phyloP scores from a whole-genome alignment of 2,113 vertebrate species.

The Arothron firmamentum region DNA sequence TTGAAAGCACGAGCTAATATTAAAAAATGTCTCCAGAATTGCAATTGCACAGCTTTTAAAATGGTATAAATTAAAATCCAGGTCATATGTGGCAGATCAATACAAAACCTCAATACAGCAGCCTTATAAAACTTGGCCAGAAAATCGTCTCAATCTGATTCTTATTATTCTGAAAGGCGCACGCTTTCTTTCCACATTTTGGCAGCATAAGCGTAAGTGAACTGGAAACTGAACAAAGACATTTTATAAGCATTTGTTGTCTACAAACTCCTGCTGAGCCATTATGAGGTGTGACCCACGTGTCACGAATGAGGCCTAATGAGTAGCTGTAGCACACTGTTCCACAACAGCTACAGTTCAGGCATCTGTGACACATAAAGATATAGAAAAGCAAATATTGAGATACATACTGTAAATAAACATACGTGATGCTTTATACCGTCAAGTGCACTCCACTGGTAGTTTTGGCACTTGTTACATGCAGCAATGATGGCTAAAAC shows the following conservation, averaged over 20 bases:
- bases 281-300: slow-evolving; percentile 4
- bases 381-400: background rate
- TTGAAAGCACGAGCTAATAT: too few relatives aligned
- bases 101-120: background rate
- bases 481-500: too few relatives aligned
- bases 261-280: slow-evolving; percentile 6
- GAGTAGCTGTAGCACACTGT: background rate
- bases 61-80: background rate
- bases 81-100: background rate
- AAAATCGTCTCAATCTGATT: background rate
- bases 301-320: slow-evolving; percentile 9
- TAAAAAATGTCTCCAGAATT: background rate
- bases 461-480: too few relatives aligned
- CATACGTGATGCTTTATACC: too few relatives aligned
- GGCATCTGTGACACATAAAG: background rate
- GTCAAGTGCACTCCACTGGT: too few relatives aligned
- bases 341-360: slow-evolving; percentile 4
- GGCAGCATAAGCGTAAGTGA: background rate
- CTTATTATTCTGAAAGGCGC: slow-evolving; percentile 1
- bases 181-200: background rate
- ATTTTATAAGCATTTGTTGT: slow-evolving; percentile 8
- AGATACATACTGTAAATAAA: too few relatives aligned
- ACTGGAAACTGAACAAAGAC: slow-evolving; percentile 5
- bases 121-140: background rate
- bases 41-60: background rate